Evolutionary conservation across 2,888 invertebrate species (phyloP).

Genomic region (Anorthoa munda): DNA sequence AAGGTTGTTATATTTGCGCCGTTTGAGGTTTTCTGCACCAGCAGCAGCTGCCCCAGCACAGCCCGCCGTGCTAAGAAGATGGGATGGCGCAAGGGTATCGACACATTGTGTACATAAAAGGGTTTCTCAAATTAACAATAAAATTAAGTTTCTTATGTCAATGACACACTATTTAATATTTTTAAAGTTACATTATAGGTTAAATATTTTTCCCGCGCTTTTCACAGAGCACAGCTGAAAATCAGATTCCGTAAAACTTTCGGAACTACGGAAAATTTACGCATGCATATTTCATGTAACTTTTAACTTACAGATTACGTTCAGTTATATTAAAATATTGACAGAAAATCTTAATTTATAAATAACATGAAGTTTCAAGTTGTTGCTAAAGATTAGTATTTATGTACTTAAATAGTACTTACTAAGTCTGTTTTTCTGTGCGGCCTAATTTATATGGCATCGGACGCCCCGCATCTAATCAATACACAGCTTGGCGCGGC

Average conservation of each 20-base stretch:
- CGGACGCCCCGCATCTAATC: constrained; percentile 91
- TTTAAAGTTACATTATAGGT: constrained; percentile 7
- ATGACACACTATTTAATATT: not conserved
- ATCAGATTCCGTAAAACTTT: constrained; percentile 39
- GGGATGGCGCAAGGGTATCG: too few relatives aligned
- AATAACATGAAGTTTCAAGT: constrained; percentile 10
- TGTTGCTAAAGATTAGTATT: constrained; percentile 55
- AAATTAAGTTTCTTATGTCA: constrained; percentile 3
- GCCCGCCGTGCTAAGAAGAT: too few relatives aligned
- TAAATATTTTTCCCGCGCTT: constrained; percentile 45
- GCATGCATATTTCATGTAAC: constrained; percentile 18
- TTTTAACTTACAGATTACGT: not conserved
- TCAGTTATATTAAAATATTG: not conserved
- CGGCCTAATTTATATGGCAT: constrained; percentile 91
- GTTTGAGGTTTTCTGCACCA: too few relatives aligned
- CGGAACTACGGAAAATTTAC: constrained; percentile 36
- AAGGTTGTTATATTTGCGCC: too few relatives aligned
- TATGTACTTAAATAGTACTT: constrained; percentile 71
- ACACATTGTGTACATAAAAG: constrained; percentile 32
- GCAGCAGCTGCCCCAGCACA: too few relatives aligned
- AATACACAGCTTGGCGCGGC: constrained; percentile 89
- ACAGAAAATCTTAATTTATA: not conserved
- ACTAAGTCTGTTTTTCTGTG: constrained; percentile 85
- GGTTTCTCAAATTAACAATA: constrained; percentile 25
- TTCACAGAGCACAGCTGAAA: constrained; percentile 28